Conservation (phyloP, 1,140 invertebrate species). For the Atta cephalotes region DNA sequence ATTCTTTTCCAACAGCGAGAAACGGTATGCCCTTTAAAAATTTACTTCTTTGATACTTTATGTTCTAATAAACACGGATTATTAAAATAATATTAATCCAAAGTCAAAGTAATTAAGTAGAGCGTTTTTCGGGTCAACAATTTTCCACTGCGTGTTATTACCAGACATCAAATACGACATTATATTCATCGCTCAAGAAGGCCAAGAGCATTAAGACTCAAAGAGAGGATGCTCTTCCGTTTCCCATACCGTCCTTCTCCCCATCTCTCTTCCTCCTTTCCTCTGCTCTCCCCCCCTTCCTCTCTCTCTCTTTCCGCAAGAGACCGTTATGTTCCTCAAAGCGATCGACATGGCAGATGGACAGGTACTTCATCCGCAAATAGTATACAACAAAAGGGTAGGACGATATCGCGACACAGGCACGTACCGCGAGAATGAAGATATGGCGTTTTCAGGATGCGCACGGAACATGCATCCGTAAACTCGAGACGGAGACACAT, state of each 20-base stretch:
- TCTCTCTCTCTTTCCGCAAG: not conserved
- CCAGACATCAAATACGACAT: not conserved
- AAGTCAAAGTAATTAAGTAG: not conserved
- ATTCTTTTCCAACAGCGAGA: not conserved
- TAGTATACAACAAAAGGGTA: slow-evolving; percentile 51
- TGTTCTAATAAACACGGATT: not conserved
- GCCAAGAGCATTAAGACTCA: slow-evolving; percentile 6
- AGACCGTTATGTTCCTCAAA: slow-evolving; percentile 69
- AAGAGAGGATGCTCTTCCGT: slow-evolving; percentile 27
- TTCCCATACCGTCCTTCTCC: slow-evolving; percentile 20
- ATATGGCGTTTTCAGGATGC: slow-evolving; percentile 37
- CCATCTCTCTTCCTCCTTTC: not conserved
- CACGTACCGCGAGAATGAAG: slow-evolving; percentile 34
- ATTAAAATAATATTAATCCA: not conserved
- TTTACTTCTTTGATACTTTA: not conserved
- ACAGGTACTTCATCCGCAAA: slow-evolving; percentile 55
- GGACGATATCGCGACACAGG: slow-evolving; percentile 24
- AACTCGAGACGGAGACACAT: not conserved
- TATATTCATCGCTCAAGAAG: slow-evolving; percentile 4
- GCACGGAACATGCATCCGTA: slow-evolving; percentile 10
- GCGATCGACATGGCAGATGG: slow-evolving; percentile 46
- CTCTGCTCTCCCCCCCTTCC: not conserved
- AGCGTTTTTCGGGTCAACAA: not conserved
- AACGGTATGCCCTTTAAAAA: not conserved
- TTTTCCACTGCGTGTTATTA: slow-evolving; percentile 7